Evolutionary conservation across 1,140 invertebrate genomes (phyloP).

Genomic region (Drusus annulatus): DNA sequence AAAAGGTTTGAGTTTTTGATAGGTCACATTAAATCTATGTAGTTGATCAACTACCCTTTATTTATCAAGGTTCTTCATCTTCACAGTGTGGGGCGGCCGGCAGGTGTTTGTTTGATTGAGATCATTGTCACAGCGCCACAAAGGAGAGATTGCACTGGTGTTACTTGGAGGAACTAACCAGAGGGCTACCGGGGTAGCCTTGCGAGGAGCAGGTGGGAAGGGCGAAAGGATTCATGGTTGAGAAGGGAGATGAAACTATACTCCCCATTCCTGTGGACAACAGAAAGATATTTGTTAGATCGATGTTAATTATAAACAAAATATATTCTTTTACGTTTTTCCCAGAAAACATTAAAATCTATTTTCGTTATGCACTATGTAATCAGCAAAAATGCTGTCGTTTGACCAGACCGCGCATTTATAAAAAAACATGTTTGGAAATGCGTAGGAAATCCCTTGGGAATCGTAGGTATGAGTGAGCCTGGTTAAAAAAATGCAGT

Average conservation of each 20-base stretch:
- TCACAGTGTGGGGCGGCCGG: not conserved
- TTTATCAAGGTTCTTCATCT: not conserved
- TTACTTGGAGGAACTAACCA: slow-evolving; percentile 88
- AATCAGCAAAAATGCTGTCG: no score
- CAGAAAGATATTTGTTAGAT: slow-evolving; percentile 33
- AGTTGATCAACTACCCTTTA: not conserved
- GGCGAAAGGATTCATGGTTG: slow-evolving; percentile 91
- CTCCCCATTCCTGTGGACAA: slow-evolving; percentile 79
- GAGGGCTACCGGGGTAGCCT: slow-evolving; percentile 85
- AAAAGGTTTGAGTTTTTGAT: not conserved
- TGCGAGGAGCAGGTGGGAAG: slow-evolving; percentile 90
- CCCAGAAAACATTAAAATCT: no score
- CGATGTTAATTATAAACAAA: not conserved
- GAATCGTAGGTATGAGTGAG: no score
- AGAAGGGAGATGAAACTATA: slow-evolving; percentile 86
- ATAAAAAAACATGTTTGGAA: no score
- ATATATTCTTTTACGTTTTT: no score
- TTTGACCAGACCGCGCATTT: no score
- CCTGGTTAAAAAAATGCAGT: no score
- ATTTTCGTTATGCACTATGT: no score
- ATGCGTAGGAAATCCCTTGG: no score
- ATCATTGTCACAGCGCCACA: slow-evolving; percentile 43
- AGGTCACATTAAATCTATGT: not conserved
- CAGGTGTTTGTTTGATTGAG: not conserved
- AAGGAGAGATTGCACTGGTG: slow-evolving; percentile 43